Evolutionary conservation across 2,888 invertebrate species (phyloP), one percentile per base, ranked within the genome.

Genomic region (Digitonthophagus gazella): DNA sequence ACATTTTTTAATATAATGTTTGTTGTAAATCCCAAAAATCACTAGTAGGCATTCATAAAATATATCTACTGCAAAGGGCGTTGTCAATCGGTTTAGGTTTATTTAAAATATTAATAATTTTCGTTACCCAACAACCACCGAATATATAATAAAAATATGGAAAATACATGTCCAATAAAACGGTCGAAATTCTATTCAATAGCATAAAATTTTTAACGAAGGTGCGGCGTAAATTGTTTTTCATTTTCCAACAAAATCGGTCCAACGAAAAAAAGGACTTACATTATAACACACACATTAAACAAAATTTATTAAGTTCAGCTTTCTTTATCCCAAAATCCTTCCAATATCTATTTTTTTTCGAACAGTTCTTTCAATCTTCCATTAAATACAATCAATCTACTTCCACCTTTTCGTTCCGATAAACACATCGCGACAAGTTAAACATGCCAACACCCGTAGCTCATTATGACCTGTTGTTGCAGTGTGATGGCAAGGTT

Each of bases 401-500:
- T 44, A 44, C 28, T 11, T 2, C 11, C 28, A 44, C 28, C 28
- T 44, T 44, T 11, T 44, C 28, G 11, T 44, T 44, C 28, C 28
- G 6, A 44, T 44, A 44, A 44, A 44, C 28, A 44, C 28, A 44
- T 8, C 6, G 11, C 28, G 11, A 44, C 28, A 44, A 44, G 28
- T 44, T 44, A 44, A 44, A 44, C 28, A 44, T 44, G 11, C 28
- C 28, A 8, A 11, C 6, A 44, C 28, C 28, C 28, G 28, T 44
- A 44, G 28, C 28, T 44, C 28, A 44, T 44, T 44, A 44, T 44
- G 28, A 44, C 28, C 28, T 73, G 69, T 73, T 79, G 76, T 83
- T 83, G 71, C 82, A 83, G 83, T 83, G 83, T 76, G 83, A 83
- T 75, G 80, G 80, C 73, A 81, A 78, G 72, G 74, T 80, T 68